Evolutionary conservation across 2,113 vertebrate genomes (phyloP), one percentile per base, ranked within the genome.

Genomic region (Ochotona curzoniae): DNA sequence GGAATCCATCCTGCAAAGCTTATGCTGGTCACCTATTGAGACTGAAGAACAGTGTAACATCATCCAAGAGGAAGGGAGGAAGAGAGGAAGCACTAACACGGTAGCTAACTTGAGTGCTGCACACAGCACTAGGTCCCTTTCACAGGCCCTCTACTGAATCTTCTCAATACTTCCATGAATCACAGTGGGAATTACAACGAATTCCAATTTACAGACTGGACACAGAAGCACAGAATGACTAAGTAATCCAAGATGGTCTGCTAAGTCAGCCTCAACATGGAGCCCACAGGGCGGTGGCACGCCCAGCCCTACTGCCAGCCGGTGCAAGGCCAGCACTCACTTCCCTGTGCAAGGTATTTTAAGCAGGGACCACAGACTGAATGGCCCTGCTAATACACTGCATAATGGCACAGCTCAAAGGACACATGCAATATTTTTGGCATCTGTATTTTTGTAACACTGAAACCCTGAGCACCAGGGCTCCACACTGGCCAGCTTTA

Each of bases 41-140:
- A 85, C 14, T 21, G 57, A 76, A 32, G 35, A 10, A 7, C 20
- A 9, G 8, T 23, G 6, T 8, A 57, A 8, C 8, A 10, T 8
- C 13, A 13, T 8, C 32, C 11, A 1, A 23, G 5, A 5, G n/a
- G 13, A 7, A 57, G 54, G 13, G 11, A 1, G 6, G 44, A 35
- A 0, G 0, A 17, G 54, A 18, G 54, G 14, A 57, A 57, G 54
- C 14, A 18, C 17, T 57, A 57, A 57, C 0, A 15, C 4, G 63
- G 32, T 11, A n/a, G 60, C 35, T 23, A 49, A 32, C 64, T 49
- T 25, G 82, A 54, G 20, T 0, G 0, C 44, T 28, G 26, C 30
- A 28, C 35, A 35, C 4, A 10, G 35, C 7, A 18, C 18, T 8
- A 20, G n/a, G 49, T 26, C 61, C 32, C 61, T 10, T 2, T 44